Base-by-base conservation (phyloP, 2,888 invertebrate genomes). In the Chrysina gloriosa region DNA sequence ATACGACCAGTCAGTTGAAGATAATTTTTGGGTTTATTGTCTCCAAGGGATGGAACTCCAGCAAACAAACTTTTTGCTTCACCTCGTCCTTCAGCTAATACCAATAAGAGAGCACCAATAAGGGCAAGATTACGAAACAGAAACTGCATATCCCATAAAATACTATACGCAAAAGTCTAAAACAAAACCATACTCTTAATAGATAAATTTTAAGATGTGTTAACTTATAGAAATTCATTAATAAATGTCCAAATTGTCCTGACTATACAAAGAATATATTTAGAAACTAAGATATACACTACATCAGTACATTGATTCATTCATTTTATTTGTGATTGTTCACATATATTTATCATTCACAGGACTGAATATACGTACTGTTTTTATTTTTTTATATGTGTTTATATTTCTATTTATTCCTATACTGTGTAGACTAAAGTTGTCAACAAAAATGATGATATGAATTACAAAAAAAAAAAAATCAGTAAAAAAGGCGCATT, bases 101-200 rank as follows among this genome's bases (percentile, higher is more conserved):
- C 94, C 48, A 99, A 87, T 42, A 99, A 84, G 6, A 99, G 88
- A n/a, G 98, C 98, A 68, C 99, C 99, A 76, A 97, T 95, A 64
- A 99, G 89, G 7, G 99, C 98, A 76, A 99, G 84, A 85, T 99
- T 99, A 70, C 99, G 90, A 74, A 98, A 90, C 70, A 99, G 86
- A 85, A 99, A 99, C 83, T 97, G 97, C 80, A 97, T 83, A 83
- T 99, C 98, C 98, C 98, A 99, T 67, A 99, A 85, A 84, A 99
- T 98, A 82, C 97, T 95, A 86, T 97, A 96, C 0, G 96, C 96
- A 77, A 96, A 88, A 58, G 96, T 96, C 94, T 95, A 85, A 27
- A 84, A 82, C 75, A 74, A 73, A 76, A 74, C n/a, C n/a, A n/a
- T n/a, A n/a, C n/a, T n/a, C n/a, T n/a, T n/a, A n/a, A n/a, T n/a